phyloP scores from a whole-genome alignment of 2,797 vertebrate genomes.

The Gobio occitaniae region DNA sequence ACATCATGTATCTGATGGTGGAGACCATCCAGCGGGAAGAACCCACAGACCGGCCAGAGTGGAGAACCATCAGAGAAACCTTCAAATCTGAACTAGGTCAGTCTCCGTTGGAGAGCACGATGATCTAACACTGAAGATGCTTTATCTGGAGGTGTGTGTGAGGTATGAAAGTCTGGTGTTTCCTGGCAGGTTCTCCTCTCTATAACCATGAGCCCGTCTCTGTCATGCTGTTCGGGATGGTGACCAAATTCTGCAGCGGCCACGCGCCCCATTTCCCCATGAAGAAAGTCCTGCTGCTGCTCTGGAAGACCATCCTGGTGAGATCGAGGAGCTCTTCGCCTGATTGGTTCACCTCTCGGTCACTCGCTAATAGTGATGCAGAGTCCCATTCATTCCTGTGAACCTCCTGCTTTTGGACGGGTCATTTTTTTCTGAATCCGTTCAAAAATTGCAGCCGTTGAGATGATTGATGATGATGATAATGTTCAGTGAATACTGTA shows the following conservation, averaged over 20 bases:
- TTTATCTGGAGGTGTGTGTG: not conserved
- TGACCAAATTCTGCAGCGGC: slow-evolving; percentile 98
- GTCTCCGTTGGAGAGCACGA: not conserved
- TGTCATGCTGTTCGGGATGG: slow-evolving; percentile 98
- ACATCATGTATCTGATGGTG: slow-evolving; percentile 98
- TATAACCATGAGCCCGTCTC: slow-evolving; percentile 96
- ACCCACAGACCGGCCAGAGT: slow-evolving; percentile 88
- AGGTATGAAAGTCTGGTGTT: not conserved
- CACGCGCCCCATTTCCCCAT: slow-evolving; percentile 98
- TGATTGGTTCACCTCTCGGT: not conserved
- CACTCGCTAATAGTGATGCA: not conserved
- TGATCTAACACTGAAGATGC: no score
- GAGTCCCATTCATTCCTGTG: not conserved
- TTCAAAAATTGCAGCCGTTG: not conserved
- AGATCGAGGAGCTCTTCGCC: slow-evolving; percentile 29
- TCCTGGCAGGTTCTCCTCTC: slow-evolving; percentile 85
- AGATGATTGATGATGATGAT: not conserved
- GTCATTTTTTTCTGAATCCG: not conserved
- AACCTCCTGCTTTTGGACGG: not conserved
- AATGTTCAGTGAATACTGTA: not conserved
- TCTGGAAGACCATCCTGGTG: slow-evolving; percentile 97
- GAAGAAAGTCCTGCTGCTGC: slow-evolving; percentile 95
- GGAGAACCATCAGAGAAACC: slow-evolving; percentile 90
- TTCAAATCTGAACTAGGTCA: slow-evolving; percentile 92
- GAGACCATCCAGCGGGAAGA: slow-evolving; percentile 92